These are phyloP conservation scores for Zeus faber DNA, from an alignment of 2,113 vertebrate genomes.

Conservation along the genomic window DNA sequence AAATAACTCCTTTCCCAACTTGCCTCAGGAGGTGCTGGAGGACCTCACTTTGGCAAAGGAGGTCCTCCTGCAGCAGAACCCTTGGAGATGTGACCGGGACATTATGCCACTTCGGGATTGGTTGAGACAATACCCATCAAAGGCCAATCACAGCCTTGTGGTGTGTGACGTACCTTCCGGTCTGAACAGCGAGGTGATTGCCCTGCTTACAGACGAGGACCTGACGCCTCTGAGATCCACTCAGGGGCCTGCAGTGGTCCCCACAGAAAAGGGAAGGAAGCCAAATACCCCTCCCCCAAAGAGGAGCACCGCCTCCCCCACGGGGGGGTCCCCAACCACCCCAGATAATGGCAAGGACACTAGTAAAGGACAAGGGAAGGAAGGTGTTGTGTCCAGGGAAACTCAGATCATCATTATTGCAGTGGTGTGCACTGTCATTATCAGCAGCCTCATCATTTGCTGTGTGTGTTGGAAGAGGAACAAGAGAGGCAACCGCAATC, in stretches of 20 bases:
- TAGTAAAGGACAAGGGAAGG: slow-evolving; percentile 26
- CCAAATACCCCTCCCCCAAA: slow-evolving; percentile 32
- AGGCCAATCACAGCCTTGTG: slow-evolving; percentile 66
- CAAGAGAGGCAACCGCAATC: slow-evolving; percentile 53
- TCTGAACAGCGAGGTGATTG: slow-evolving; percentile 63
- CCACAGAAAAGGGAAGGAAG: slow-evolving; percentile 38
- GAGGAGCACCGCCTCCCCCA: slow-evolving; percentile 41
- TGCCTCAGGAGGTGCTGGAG: slow-evolving; percentile 77
- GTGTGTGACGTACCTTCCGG: slow-evolving; percentile 72
- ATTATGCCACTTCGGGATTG: slow-evolving; percentile 83
- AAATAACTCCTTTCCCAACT: slow-evolving; percentile 80
- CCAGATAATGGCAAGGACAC: slow-evolving; percentile 28
- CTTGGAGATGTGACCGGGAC: slow-evolving; percentile 84
- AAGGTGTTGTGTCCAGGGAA: slow-evolving; percentile 3
- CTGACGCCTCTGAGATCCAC: slow-evolving; percentile 34
- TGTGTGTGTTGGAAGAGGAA: slow-evolving; percentile 62
- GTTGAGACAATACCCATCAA: slow-evolving; percentile 72
- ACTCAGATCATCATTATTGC: slow-evolving; percentile 49
- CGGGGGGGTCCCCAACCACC: slow-evolving; percentile 39
- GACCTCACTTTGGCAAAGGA: slow-evolving; percentile 68
- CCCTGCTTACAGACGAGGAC: slow-evolving; percentile 45
- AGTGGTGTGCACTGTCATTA: slow-evolving; percentile 54
- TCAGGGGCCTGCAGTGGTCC: slow-evolving; percentile 17
- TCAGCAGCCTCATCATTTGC: slow-evolving; percentile 53
- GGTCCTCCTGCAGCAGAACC: slow-evolving; percentile 83